Evolutionary conservation across 2,113 vertebrate species (phyloP), one percentile per base, ranked within the genome.

Genomic region (Callipepla californica): DNA sequence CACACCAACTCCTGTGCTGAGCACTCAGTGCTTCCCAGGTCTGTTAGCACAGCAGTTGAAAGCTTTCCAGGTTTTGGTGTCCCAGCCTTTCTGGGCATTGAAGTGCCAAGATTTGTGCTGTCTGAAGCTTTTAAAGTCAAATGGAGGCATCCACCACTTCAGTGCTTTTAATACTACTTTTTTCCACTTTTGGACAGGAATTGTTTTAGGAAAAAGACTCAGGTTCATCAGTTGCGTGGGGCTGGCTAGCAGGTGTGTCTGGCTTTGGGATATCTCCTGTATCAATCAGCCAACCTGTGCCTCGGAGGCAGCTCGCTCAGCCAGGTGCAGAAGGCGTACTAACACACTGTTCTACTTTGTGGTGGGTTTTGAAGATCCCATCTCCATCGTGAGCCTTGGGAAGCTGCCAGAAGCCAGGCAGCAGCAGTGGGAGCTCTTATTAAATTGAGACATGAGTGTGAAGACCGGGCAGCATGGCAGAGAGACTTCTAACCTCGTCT

Each of bases 1-100:
- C 53, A 6, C 22, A 15, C n/a, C 6, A 6, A n/a, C 53, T 70
- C 22, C 40, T 51, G 23, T 0, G 0, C 67, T 80, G 88, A 59
- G 61, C 58, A 48, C 59, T 90, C 15, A 0, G n/a, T 51, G 68
- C 63, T 80, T 90, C 59, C 32, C 50, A 34, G 30, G 4, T 45
- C 51, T 85, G 38, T 69, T 73, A 42, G 67, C 81, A 22, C 45
- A 47, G 44, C 28, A 36, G 20, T 12, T 81, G 85, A 66, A 67
- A 62, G 21, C 28, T 38, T 34, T 69, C 3, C 59, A 77, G 59
- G 14, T 77, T 79, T 92, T 85, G 25, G 14, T 69, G 48, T n/a
- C 30, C 30, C 8, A 45, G 42, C 61, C 26, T 61, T 85, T 73
- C 11, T 22, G 48, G 13, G 48, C 19, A 14, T 26, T 36, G 65